These are phyloP conservation scores for Acronicta aceris DNA, from an alignment of 2,888 invertebrate species.

Conservation along the genomic window DNA sequence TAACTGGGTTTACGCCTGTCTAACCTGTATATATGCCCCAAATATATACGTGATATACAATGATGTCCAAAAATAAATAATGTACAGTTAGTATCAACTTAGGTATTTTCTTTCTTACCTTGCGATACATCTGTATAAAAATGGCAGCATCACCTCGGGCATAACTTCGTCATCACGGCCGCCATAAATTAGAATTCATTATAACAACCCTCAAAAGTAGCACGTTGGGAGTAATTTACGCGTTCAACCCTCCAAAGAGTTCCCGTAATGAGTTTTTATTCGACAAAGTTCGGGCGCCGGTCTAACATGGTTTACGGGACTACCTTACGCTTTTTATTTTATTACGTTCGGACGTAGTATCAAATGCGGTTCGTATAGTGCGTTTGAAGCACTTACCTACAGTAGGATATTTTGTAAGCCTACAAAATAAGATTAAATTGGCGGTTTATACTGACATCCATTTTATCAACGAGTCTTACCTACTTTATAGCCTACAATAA, in stretches of 20 bases:
- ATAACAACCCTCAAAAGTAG: slow-evolving; percentile 46
- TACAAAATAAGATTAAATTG: too few relatives aligned
- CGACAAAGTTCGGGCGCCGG: slow-evolving; percentile 41
- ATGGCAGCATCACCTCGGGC: slow-evolving; percentile 37
- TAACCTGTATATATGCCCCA: too few relatives aligned
- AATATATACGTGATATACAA: too few relatives aligned
- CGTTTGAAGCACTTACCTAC: neutral
- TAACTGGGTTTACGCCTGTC: too few relatives aligned
- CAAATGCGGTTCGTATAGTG: neutral
- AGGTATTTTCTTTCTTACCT: slow-evolving; percentile 1
- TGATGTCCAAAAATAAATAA: too few relatives aligned
- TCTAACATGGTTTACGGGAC: slow-evolving; percentile 15
- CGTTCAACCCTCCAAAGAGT: slow-evolving; percentile 35
- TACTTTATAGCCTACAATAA: too few relatives aligned
- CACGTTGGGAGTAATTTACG: slow-evolving; percentile 51
- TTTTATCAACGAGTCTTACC: too few relatives aligned
- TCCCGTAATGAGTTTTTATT: slow-evolving; percentile 61
- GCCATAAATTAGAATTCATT: slow-evolving; percentile 59
- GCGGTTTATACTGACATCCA: too few relatives aligned
- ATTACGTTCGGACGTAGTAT: neutral
- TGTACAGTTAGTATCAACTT: too few relatives aligned
- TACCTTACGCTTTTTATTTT: slow-evolving; percentile 26
- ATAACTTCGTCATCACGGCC: slow-evolving; percentile 35
- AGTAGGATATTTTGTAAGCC: too few relatives aligned
- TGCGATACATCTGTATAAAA: slow-evolving; percentile 34